Conservation (phyloP, 2,888 invertebrate genomes). For the Cloeon dipterum region DNA sequence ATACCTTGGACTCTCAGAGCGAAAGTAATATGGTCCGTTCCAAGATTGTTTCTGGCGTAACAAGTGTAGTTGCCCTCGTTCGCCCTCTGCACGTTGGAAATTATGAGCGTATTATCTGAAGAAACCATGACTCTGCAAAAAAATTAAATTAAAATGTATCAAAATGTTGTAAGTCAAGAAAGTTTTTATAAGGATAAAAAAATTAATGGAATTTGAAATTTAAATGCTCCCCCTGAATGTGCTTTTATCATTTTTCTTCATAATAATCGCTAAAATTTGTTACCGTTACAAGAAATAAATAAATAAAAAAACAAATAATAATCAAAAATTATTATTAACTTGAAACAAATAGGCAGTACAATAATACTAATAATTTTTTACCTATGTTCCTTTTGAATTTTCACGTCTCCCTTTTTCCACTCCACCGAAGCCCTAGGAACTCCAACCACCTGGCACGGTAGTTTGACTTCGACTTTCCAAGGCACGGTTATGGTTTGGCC, state of each 20-base stretch:
- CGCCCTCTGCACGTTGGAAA: conserved; percentile 24
- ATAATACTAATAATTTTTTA: no score
- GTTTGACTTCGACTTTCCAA: conserved; percentile 26
- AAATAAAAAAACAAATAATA: no score
- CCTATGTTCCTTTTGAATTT: conserved; percentile 11
- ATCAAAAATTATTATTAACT: no score
- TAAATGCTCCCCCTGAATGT: no score
- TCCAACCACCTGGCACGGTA: conserved; percentile 29
- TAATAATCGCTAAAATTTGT: background rate
- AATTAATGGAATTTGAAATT: no score
- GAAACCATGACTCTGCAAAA: conserved; percentile 19
- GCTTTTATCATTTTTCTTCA: no score
- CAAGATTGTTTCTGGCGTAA: conserved; percentile 23
- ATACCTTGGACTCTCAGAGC: conserved; percentile 28
- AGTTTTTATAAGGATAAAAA: no score
- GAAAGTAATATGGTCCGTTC: conserved; percentile 27
- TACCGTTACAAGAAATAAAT: no score
- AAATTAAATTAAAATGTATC: no score
- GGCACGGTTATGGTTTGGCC: conserved; percentile 26
- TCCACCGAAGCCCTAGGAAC: conserved; percentile 21
- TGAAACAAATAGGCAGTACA: no score
- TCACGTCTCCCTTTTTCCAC: conserved; percentile 24
- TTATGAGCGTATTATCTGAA: conserved; percentile 23
- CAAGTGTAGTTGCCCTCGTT: conserved; percentile 32
- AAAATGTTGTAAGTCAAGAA: no score